These are phyloP conservation scores for Danio jaintianensis DNA, from an alignment of 2,797 vertebrate genomes.

Conservation along the genomic window DNA sequence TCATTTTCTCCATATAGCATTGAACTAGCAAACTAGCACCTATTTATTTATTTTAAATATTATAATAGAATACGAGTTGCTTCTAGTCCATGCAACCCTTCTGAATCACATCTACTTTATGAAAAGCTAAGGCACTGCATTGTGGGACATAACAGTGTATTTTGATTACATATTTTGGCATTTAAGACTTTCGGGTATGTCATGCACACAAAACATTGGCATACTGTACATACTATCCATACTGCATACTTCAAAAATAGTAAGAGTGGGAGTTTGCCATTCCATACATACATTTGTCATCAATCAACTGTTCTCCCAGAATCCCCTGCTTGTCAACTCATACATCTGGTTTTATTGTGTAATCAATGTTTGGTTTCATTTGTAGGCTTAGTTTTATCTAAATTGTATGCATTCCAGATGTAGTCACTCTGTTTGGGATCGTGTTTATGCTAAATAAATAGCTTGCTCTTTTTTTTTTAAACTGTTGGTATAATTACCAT, in stretches of 20 bases:
- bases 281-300: conserved; percentile 32
- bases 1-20: too few species aligned
- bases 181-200: background rate
- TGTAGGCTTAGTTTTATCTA: background rate
- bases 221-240: conserved; percentile 24
- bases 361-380: background rate
- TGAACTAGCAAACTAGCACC: too few species aligned
- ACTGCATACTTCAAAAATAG: conserved; percentile 37
- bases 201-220: conserved; percentile 18
- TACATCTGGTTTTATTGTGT: background rate
- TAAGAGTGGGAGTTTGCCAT: conserved; percentile 22
- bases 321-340: background rate
- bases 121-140: background rate
- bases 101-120: background rate
- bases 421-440: background rate
- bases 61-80: too few species aligned
- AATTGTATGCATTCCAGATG: background rate
- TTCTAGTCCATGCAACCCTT: background rate
- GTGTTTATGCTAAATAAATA: too few species aligned
- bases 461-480: too few species aligned
- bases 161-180: background rate
- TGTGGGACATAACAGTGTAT: background rate
- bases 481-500: too few species aligned
- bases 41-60: too few species aligned
- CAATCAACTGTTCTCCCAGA: conserved; percentile 11